These are phyloP conservation scores for Battus philenor DNA, from an alignment of 1,140 invertebrate genomes.

Conservation along the genomic window DNA sequence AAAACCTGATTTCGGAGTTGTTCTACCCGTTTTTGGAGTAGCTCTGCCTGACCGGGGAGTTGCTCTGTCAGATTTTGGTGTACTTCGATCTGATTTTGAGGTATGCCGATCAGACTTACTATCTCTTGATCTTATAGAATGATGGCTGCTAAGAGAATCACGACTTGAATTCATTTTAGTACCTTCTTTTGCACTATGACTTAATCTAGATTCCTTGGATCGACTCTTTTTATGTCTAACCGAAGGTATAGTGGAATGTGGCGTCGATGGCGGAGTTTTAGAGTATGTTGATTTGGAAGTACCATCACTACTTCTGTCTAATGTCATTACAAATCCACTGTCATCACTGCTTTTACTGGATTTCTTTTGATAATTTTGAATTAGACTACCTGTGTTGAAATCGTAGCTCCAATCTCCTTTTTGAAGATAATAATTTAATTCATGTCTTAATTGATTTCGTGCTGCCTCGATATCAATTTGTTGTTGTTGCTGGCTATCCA, in stretches of 20 bases:
- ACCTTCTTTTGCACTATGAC: constrained; percentile 57
- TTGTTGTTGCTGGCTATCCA: constrained; percentile 49
- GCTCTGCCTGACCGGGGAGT: constrained; percentile 56
- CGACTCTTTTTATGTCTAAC: constrained; percentile 68
- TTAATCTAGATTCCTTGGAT: constrained; percentile 67
- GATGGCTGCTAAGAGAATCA: constrained; percentile 71
- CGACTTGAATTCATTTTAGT: constrained; percentile 70
- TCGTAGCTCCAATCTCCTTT: constrained; percentile 73
- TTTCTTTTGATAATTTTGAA: constrained; percentile 72
- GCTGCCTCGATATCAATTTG: constrained; percentile 66
- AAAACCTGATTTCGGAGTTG: constrained; percentile 58
- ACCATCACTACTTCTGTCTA: constrained; percentile 69
- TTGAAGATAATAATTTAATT: constrained; percentile 69
- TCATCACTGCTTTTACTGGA: constrained; percentile 72
- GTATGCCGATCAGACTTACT: constrained; percentile 65
- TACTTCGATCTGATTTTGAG: constrained; percentile 63
- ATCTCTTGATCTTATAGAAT: constrained; percentile 70
- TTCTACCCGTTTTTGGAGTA: constrained; percentile 58
- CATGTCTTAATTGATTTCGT: constrained; percentile 63
- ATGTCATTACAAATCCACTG: constrained; percentile 70
- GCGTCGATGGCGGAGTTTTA: constrained; percentile 64
- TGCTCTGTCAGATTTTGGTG: constrained; percentile 60
- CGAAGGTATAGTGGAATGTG: constrained; percentile 63
- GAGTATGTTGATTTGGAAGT: constrained; percentile 70
- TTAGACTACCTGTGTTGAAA: constrained; percentile 66